Evolutionary conservation across 2,113 vertebrate species (phyloP).

Genomic region (Centropus bengalensis): DNA sequence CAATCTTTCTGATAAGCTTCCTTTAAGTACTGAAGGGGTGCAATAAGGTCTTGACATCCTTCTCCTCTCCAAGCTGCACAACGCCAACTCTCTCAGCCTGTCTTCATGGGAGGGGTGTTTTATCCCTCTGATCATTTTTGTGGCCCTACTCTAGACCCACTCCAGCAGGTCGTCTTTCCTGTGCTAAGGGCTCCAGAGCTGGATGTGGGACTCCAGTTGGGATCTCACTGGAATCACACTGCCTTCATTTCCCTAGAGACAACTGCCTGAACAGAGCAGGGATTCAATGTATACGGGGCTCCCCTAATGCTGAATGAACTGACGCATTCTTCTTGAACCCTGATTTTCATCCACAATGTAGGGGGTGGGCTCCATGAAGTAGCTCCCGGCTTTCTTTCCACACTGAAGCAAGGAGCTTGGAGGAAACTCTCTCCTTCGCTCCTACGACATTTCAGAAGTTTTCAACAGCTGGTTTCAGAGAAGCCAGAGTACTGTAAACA

Average conservation of each 20-base stretch:
- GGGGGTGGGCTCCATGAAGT: neutral
- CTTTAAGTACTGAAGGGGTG: no score
- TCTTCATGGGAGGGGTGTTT: no score
- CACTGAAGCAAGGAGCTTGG: neutral
- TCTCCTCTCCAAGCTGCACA: no score
- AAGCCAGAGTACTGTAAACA: neutral
- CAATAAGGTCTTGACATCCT: no score
- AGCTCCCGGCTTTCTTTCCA: neutral
- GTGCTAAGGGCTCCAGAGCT: no score
- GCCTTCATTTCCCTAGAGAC: neutral
- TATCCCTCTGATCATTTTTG: no score
- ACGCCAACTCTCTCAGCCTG: no score
- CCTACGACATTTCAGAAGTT: neutral
- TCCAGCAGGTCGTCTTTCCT: no score
- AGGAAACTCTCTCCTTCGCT: neutral
- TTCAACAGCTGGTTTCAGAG: neutral
- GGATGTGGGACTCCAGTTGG: no score
- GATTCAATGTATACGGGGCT: fast-evolving
- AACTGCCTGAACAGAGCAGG: neutral
- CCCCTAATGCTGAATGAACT: neutral
- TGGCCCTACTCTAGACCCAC: no score
- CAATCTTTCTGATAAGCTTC: no score
- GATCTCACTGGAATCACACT: neutral
- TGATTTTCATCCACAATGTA: fast-evolving
- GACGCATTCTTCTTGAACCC: neutral